Percentiles rank a stretch among this genome's conserved stretches.
These are phyloP conservation scores for Pristionchus arcanus DNA, from an alignment of 2,888 invertebrate species.

Conservation along the genomic window DNA sequence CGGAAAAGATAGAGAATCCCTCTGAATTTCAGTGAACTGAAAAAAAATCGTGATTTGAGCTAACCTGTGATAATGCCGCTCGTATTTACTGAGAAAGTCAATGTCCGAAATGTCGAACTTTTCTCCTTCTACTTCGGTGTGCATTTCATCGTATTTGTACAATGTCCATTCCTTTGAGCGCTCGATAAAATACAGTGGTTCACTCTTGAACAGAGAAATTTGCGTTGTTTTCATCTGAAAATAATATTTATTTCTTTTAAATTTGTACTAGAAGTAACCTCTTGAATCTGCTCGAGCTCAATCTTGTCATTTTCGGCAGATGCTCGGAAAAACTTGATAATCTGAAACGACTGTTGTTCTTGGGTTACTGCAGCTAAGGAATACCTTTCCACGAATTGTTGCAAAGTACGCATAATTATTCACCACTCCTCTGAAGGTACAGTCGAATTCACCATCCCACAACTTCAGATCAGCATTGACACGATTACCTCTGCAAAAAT, in stretches of 20 bases:
- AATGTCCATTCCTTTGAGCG: background rate
- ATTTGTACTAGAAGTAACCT: too few species aligned
- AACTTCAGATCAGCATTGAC: background rate
- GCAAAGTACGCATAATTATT: background rate
- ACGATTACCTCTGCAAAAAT: background rate
- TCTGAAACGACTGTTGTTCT: background rate
- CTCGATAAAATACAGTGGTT: background rate
- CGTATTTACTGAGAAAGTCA: background rate
- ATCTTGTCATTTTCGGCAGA: background rate
- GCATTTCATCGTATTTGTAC: background rate
- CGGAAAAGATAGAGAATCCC: background rate
- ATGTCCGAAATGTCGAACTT: background rate
- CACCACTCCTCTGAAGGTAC: background rate
- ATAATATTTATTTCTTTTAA: too few species aligned
- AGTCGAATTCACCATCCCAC: background rate
- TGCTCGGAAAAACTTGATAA: background rate
- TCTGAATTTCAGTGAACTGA: too few species aligned
- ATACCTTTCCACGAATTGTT: background rate
- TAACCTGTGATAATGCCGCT: background rate
- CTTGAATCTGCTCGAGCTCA: background rate
- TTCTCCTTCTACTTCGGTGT: background rate
- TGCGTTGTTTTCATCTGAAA: background rate
- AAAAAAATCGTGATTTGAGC: too few species aligned
- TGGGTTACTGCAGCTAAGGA: background rate
- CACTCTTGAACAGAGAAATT: background rate